Evolutionary conservation across 1,140 invertebrate genomes (phyloP), one percentile per base, ranked within the genome.

Genomic region (Lepidurus arcticus): DNA sequence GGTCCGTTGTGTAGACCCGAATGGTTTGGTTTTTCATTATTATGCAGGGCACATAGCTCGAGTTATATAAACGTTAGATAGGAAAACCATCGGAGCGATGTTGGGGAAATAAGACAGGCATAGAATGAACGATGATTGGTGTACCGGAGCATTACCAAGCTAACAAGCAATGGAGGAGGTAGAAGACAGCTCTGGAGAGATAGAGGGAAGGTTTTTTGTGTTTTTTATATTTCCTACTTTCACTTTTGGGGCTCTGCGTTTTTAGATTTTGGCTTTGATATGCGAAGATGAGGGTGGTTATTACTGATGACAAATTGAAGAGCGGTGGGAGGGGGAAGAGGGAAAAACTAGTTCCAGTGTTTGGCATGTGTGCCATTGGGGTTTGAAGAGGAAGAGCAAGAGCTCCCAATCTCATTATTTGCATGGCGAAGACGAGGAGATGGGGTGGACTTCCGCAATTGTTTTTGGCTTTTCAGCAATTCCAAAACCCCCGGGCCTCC

Each of bases 241-340:
- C n/a, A 65, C 9, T 65, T 9, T 1, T 65, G 53, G 53, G 34
- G 53, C 3, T 13, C 53, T 65, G 53, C 53, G 53, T 16, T 65
- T 16, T 65, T 7, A 65, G 21, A n/a, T 65, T 65, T 65, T 47
- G 16, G 16, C 53, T 65, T 65, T 65, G 53, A 21, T 21, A 65
- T 65, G 21, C 16, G 53, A n/a, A 65, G 8, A 65, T 16, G 53
- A 65, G 53, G 53, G 4, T 65, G 53, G 53, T 65, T 65, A 65
- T 65, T 65, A 65, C 21, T n/a, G 53, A 65, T 65, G 53, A 65
- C 53, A 65, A 65, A 65, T 65, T 21, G 53, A 65, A 65, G 53
- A 65, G 16, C 21, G 6, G 16, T 5, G 53, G 21, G 21, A 65
- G 53, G 21, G 53, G 53, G 53, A 21, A 65, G 53, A 4, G 53